Evolutionary conservation across 1,140 invertebrate species (phyloP).

Genomic region (Drosophila nigrodunni): DNA sequence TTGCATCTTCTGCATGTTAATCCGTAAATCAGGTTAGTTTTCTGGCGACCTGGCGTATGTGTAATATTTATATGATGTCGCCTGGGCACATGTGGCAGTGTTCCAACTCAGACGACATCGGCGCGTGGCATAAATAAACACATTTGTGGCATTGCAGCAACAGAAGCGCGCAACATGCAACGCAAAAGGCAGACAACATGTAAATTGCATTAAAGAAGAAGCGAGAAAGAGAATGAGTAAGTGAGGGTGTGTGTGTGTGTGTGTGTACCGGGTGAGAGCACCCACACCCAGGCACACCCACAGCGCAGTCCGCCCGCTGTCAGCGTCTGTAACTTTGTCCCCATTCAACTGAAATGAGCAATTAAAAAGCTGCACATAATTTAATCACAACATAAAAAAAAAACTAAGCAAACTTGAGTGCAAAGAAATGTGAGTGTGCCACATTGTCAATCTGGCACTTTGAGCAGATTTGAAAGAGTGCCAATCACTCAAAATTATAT

Average conservation of each 20-base stretch:
- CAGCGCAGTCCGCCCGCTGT: conserved; percentile 2
- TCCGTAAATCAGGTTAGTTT: conserved; percentile 70
- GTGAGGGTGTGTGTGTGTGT: too few species aligned
- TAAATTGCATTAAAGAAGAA: conserved; percentile 65
- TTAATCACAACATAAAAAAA: conserved; percentile 57
- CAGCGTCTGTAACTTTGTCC: conserved; percentile 4
- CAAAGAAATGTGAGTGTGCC: conserved; percentile 1
- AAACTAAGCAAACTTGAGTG: not conserved
- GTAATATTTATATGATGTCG: conserved; percentile 67
- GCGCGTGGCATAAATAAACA: conserved; percentile 76
- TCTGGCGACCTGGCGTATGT: conserved; percentile 62
- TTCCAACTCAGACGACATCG: conserved; percentile 51
- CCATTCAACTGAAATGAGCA: conserved; percentile 53
- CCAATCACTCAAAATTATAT: conserved; percentile 25
- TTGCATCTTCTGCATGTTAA: conserved; percentile 42
- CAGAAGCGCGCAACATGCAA: conserved; percentile 27
- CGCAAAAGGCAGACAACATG: conserved; percentile 50
- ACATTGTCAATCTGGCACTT: conserved; percentile 13
- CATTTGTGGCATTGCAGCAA: conserved; percentile 40
- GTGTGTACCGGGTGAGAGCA: not conserved
- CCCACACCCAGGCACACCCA: conserved; percentile 8
- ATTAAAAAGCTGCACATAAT: conserved; percentile 69
- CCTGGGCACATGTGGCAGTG: conserved; percentile 69
- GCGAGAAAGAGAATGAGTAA: too few species aligned
- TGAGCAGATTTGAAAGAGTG: conserved; percentile 6